Conservation (phyloP, 2,888 invertebrate genomes). For the Aphelenchoides bicaudatus region DNA sequence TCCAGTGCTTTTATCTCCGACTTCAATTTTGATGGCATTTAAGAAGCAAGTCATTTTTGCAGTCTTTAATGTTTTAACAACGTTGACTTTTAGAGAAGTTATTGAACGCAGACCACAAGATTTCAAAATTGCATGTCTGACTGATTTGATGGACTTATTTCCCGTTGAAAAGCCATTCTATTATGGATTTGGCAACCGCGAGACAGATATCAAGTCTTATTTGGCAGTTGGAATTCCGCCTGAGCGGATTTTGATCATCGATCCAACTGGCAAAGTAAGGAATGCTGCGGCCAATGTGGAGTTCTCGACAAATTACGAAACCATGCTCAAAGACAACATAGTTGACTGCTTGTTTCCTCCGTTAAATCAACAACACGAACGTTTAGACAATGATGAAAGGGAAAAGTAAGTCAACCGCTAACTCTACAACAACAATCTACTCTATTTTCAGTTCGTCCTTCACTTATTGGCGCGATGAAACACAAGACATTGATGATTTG, state of each 20-base stretch:
- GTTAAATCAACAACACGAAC: neutral
- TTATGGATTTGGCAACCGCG: conserved; percentile 88
- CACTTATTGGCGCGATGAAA: neutral
- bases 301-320: conserved; percentile 39
- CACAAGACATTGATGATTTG: neutral
- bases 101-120: conserved; percentile 98
- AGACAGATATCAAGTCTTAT: conserved; percentile 47
- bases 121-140: conserved; percentile 94
- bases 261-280: conserved; percentile 41
- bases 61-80: no score
- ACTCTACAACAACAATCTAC: no score
- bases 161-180: conserved; percentile 82
- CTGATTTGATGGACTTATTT: conserved; percentile 89
- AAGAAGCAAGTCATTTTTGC: conserved; percentile 69
- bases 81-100: conserved; percentile 79
- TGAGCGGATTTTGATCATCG: conserved; percentile 45
- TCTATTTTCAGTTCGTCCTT: neutral
- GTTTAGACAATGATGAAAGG: no score
- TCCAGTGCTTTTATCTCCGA: conserved; percentile 89
- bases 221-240: conserved; percentile 40
- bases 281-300: conserved; percentile 35
- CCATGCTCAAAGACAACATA: conserved; percentile 41
- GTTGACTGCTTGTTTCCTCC: conserved; percentile 51
- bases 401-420: no score
- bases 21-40: conserved; percentile 90